Evolutionary conservation across 2,888 invertebrate genomes (phyloP).

Genomic region (Eristalis pertinax): DNA sequence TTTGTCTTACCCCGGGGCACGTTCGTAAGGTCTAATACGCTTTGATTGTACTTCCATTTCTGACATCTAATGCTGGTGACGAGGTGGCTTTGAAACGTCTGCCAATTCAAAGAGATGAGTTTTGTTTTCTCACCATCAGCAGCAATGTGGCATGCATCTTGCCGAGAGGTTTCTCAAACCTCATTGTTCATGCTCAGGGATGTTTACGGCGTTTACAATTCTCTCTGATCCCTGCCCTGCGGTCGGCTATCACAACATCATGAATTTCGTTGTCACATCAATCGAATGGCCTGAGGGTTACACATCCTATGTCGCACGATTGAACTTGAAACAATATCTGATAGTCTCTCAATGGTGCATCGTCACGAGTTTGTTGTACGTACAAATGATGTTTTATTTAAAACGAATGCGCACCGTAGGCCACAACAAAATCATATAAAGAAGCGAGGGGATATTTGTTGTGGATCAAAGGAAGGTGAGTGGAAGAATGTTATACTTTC

Average conservation of each 20-base stretch:
- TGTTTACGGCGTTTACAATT: background rate
- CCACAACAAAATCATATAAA: background rate
- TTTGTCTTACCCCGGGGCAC: no score
- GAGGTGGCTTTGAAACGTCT: no score
- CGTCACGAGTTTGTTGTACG: background rate
- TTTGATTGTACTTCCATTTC: no score
- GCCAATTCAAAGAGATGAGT: no score
- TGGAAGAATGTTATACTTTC: background rate
- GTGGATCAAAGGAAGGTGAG: background rate
- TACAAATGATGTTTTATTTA: background rate
- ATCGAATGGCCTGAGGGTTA: background rate
- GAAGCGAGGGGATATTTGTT: background rate
- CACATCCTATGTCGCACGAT: background rate
- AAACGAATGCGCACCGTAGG: background rate
- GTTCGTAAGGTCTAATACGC: no score
- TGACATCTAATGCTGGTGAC: no score
- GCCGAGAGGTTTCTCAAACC: background rate
- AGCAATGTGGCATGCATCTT: no score
- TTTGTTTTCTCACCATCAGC: no score
- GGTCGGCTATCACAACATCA: background rate
- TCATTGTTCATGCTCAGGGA: background rate
- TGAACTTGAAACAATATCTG: background rate
- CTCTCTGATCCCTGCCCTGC: background rate
- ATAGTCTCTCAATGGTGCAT: background rate
- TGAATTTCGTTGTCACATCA: background rate